These are phyloP conservation scores for Netelia inedita DNA, from an alignment of 2,888 invertebrate genomes.

Conservation along the genomic window DNA sequence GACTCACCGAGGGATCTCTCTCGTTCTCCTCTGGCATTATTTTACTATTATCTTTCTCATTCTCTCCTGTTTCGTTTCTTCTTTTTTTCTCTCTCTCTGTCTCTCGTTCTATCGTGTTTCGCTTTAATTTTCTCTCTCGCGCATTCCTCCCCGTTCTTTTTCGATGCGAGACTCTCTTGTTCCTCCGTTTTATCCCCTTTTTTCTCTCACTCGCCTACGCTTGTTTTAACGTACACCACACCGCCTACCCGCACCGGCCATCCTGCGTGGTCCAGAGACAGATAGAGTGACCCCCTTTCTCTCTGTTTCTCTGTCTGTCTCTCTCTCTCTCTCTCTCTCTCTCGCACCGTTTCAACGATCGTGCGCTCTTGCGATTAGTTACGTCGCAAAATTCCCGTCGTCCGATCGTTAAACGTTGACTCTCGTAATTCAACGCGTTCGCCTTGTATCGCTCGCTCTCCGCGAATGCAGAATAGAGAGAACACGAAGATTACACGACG, in stretches of 20 bases:
- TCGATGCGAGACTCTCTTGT: slow-evolving; percentile 58
- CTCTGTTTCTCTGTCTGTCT: slow-evolving; percentile 36
- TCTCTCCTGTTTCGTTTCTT: slow-evolving; percentile 59
- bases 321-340: slow-evolving; percentile 45
- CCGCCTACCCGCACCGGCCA: slow-evolving; percentile 52
- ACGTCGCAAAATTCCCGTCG: slow-evolving; percentile 69
- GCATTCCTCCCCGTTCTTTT: slow-evolving; percentile 32
- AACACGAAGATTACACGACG: slow-evolving; percentile 57
- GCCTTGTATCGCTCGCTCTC: slow-evolving; percentile 57
- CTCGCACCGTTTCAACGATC: slow-evolving; percentile 29
- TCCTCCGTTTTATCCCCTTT: slow-evolving; percentile 57
- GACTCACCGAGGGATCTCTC: slow-evolving; percentile 69
- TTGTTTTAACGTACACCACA: slow-evolving; percentile 33
- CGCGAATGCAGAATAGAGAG: slow-evolving; percentile 36
- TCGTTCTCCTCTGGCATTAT: slow-evolving; percentile 69
- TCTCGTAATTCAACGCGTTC: slow-evolving; percentile 72
- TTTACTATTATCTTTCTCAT: slow-evolving; percentile 70
- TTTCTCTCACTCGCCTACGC: slow-evolving; percentile 71
- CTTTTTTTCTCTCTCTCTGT: slow-evolving; percentile 46
- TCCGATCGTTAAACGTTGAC: slow-evolving; percentile 71
- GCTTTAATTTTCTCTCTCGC: slow-evolving; percentile 63
- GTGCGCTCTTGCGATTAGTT: slow-evolving; percentile 68
- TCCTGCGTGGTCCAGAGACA: slow-evolving; percentile 42
- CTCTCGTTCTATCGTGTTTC: slow-evolving; percentile 55
- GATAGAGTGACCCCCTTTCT: slow-evolving; percentile 41